phyloP scores from a whole-genome alignment of 2,888 invertebrate genomes.

The Drosophila atroscutellata region DNA sequence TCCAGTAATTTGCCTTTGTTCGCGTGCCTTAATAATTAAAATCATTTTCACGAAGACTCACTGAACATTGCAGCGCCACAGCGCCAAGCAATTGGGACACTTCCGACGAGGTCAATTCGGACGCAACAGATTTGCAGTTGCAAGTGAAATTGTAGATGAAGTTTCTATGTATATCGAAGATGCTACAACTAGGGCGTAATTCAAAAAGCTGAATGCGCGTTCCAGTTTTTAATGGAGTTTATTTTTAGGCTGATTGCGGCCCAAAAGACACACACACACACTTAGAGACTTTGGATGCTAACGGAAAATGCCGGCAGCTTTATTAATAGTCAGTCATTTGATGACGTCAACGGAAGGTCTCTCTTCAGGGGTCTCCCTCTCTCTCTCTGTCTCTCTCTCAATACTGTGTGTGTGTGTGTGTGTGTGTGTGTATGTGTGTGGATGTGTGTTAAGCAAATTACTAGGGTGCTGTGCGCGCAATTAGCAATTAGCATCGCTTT shows the following conservation, averaged over 20 bases:
- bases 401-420: slow-evolving; percentile 1
- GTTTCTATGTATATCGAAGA: slow-evolving; percentile 17
- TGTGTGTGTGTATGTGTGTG: too few species aligned
- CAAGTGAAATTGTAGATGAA: slow-evolving; percentile 24
- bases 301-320: slow-evolving; percentile 72
- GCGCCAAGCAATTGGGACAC: slow-evolving; percentile 3
- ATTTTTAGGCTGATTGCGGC: slow-evolving; percentile 66
- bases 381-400: slow-evolving; percentile 2
- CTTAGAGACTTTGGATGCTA: slow-evolving; percentile 43
- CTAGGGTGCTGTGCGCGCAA: slow-evolving; percentile 38
- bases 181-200: slow-evolving; percentile 51
- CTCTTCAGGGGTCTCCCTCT: slow-evolving; percentile 1
- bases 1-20: slow-evolving; percentile 31
- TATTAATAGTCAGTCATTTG: slow-evolving; percentile 66
- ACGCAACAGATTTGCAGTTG: slow-evolving; percentile 3
- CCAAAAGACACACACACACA: slow-evolving; percentile 38
- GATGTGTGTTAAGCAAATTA: slow-evolving; percentile 43
- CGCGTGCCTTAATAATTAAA: slow-evolving; percentile 2
- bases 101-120: neutral
- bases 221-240: slow-evolving; percentile 79
- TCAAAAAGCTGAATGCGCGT: slow-evolving; percentile 49
- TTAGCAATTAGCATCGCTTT: slow-evolving; percentile 51
- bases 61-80: slow-evolving; percentile 23
- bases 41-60: neutral
- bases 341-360: slow-evolving; percentile 67